Evolutionary conservation across 1,140 invertebrate genomes (phyloP).

Genomic region (Drosophila ogumai): DNA sequence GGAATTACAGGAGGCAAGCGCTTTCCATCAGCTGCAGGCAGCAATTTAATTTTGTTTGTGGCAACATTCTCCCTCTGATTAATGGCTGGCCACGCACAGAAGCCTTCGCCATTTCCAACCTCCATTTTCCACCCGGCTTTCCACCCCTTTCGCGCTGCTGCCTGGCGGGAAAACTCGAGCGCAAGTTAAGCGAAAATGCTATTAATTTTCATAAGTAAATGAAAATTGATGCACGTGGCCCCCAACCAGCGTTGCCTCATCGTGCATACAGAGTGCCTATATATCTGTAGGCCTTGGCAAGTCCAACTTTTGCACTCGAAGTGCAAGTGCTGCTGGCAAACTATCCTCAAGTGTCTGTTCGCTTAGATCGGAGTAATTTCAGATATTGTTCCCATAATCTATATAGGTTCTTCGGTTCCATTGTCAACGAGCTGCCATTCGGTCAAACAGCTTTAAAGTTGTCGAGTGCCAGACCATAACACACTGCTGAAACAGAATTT

Average conservation of each 20-base stretch:
- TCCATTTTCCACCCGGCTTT: not conserved
- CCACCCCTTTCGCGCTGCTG: conserved; percentile 20
- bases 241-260: not conserved
- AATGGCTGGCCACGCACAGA: conserved; percentile 44
- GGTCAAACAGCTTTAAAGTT: conserved; percentile 34
- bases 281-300: conserved; percentile 14
- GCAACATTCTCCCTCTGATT: conserved; percentile 43
- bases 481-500: conserved; percentile 36
- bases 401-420: conserved; percentile 38
- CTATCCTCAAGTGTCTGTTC: conserved; percentile 26
- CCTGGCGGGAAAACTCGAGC: conserved; percentile 37
- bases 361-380: conserved; percentile 40
- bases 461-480: conserved; percentile 31
- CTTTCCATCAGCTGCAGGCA: conserved; percentile 48
- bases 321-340: conserved; percentile 19
- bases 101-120: conserved; percentile 2
- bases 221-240: conserved; percentile 55
- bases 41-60: conserved; percentile 53
- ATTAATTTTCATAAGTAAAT: conserved; percentile 70
- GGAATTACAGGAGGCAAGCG: not conserved
- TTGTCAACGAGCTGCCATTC: conserved; percentile 26
- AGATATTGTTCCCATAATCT: conserved; percentile 31
- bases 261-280: not conserved
- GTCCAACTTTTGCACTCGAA: conserved; percentile 25
- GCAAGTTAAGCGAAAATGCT: conserved; percentile 61